Conservation (phyloP, 2,113 vertebrate genomes). For the Heterotis niloticus region DNA sequence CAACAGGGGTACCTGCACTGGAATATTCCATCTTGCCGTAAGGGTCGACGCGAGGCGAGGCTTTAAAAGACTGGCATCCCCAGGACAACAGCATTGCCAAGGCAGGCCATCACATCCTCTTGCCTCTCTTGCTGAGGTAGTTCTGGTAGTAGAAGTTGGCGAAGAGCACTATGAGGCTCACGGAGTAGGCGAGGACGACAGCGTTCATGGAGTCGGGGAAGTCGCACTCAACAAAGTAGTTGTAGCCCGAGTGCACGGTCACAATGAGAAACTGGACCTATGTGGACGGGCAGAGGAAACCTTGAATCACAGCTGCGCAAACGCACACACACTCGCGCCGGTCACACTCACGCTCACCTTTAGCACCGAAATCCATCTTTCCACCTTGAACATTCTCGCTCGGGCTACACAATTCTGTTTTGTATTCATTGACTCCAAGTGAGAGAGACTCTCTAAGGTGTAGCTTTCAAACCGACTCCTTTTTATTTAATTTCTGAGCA, state of each 20-base stretch:
- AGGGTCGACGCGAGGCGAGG: background rate
- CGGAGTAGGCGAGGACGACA: slow-evolving; percentile 48
- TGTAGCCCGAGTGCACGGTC: slow-evolving; percentile 58
- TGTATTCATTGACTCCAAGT: background rate
- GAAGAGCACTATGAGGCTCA: slow-evolving; percentile 63
- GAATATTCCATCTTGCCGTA: background rate
- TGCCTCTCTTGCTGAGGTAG: slow-evolving; percentile 45
- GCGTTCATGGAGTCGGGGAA: slow-evolving; percentile 58
- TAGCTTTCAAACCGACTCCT: background rate
- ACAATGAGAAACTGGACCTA: slow-evolving; percentile 65
- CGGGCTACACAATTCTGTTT: background rate
- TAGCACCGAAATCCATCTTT: background rate
- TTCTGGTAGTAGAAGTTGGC: slow-evolving; percentile 58
- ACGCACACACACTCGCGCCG: no score
- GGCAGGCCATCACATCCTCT: slow-evolving; percentile 42
- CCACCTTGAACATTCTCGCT: background rate
- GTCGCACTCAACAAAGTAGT: slow-evolving; percentile 56
- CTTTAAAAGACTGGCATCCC: background rate
- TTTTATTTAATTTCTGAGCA: background rate
- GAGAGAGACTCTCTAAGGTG: background rate
- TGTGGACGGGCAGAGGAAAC: background rate
- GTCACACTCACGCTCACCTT: no score
- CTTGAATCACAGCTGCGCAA: background rate
- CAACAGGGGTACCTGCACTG: background rate
- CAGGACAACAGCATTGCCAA: background rate